Evolutionary conservation across 2,113 vertebrate species (phyloP).

Genomic region (Phalacrocorax brasilianus): DNA sequence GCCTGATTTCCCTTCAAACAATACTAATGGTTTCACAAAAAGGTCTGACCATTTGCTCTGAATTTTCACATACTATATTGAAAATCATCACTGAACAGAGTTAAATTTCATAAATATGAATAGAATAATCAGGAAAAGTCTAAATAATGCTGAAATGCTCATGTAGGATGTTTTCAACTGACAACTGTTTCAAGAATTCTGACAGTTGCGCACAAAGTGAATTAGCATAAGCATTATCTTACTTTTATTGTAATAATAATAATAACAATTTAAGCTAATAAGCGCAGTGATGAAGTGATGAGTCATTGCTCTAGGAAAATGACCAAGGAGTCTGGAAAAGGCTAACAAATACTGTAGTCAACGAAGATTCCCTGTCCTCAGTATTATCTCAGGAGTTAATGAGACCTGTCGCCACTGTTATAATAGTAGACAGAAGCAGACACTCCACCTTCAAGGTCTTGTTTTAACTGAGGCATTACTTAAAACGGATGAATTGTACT

Average conservation of each 20-base stretch:
- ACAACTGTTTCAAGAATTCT: background rate
- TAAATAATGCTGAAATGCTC: background rate
- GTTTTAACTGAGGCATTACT: background rate
- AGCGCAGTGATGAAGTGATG: background rate
- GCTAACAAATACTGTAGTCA: background rate
- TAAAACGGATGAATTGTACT: background rate
- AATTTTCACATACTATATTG: background rate
- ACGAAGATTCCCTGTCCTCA: background rate
- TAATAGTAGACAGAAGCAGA: background rate
- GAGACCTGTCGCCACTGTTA: background rate
- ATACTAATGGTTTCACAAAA: background rate
- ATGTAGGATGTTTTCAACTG: background rate
- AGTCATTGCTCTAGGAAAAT: slow-evolving; percentile 18
- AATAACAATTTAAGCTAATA: background rate
- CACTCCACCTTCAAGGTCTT: background rate
- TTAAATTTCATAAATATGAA: background rate
- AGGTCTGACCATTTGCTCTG: background rate
- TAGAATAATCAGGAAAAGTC: background rate
- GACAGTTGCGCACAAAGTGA: background rate
- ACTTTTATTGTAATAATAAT: background rate
- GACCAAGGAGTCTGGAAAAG: slow-evolving; percentile 21
- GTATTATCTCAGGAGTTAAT: background rate
- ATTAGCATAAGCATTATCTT: background rate
- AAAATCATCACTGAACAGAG: background rate
- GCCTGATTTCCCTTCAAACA: background rate